phyloP scores from a whole-genome alignment of 2,113 vertebrate genomes.

The Gambusia holbrooki region DNA sequence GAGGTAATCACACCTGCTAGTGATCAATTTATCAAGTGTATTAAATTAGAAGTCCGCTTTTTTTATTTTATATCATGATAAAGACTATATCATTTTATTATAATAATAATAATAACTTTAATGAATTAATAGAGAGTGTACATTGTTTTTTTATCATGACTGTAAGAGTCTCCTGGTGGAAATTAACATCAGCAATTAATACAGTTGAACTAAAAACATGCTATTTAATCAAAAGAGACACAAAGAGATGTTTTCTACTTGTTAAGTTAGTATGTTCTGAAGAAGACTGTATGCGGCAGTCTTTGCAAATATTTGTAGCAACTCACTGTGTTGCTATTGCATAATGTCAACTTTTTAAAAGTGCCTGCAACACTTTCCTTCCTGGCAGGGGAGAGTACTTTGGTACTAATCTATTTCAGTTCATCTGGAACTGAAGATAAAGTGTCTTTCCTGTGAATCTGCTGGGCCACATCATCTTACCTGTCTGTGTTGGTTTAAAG shows the following conservation, averaged over 20 bases:
- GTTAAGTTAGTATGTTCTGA: not conserved
- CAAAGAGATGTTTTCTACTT: not conserved
- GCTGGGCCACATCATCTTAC: not conserved
- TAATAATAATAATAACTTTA: not conserved
- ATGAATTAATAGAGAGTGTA: not conserved
- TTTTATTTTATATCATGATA: not conserved
- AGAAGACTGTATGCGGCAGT: not conserved
- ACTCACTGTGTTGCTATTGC: not conserved
- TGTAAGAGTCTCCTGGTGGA: not conserved
- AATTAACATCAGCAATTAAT: not conserved
- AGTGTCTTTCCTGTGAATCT: not conserved
- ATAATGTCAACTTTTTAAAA: not conserved
- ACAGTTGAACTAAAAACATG: not conserved
- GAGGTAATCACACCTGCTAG: not conserved
- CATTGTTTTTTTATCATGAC: not conserved
- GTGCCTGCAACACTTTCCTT: not conserved
- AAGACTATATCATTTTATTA: not conserved
- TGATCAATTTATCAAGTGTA: not conserved
- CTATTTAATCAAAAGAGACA: not conserved
- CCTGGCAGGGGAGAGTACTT: not conserved
- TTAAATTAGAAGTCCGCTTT: not conserved
- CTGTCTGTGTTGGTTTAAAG: slow-evolving; percentile 59
- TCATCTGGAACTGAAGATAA: not conserved
- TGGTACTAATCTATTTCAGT: not conserved
- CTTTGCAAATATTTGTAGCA: not conserved